Conservation (phyloP, 1,140 invertebrate species). For the Microvelia longipes region DNA sequence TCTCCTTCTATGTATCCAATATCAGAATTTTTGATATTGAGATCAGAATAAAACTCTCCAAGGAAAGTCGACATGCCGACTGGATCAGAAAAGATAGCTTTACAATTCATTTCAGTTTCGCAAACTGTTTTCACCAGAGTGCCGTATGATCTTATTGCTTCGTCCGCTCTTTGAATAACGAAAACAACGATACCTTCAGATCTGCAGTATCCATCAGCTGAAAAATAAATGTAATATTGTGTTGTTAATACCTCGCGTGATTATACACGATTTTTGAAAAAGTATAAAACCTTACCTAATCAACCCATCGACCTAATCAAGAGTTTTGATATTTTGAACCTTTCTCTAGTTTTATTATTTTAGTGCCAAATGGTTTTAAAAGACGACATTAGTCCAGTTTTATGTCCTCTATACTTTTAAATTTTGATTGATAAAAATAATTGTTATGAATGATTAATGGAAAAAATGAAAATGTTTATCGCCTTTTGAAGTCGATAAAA, state of each 20-base stretch:
- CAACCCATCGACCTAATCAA: too few species aligned
- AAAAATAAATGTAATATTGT: conserved; percentile 5
- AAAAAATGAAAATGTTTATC: too few species aligned
- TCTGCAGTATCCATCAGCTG: conserved; percentile 20
- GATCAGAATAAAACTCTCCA: conserved; percentile 4
- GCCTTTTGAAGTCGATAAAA: too few species aligned
- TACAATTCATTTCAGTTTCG: background rate
- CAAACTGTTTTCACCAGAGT: background rate
- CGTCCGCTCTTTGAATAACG: conserved; percentile 37
- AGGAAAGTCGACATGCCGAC: background rate
- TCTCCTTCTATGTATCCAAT: conserved; percentile 25
- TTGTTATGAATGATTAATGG: too few species aligned
- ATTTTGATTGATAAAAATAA: too few species aligned
- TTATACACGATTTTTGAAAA: background rate
- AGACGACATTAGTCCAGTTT: too few species aligned
- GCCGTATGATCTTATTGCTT: conserved; percentile 27
- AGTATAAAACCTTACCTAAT: background rate
- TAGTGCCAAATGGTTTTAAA: too few species aligned
- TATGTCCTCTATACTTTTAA: too few species aligned
- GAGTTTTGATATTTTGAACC: too few species aligned
- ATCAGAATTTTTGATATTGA: conserved; percentile 38
- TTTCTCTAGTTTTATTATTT: too few species aligned
- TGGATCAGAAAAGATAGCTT: background rate
- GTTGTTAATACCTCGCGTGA: too few species aligned
- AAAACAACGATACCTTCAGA: conserved; percentile 30